A percentile compares a stretch with the other conserved stretches of the same genome.
Evolutionary conservation across 2,888 invertebrate species (phyloP).

Genomic region (Tiliacea aurago): DNA sequence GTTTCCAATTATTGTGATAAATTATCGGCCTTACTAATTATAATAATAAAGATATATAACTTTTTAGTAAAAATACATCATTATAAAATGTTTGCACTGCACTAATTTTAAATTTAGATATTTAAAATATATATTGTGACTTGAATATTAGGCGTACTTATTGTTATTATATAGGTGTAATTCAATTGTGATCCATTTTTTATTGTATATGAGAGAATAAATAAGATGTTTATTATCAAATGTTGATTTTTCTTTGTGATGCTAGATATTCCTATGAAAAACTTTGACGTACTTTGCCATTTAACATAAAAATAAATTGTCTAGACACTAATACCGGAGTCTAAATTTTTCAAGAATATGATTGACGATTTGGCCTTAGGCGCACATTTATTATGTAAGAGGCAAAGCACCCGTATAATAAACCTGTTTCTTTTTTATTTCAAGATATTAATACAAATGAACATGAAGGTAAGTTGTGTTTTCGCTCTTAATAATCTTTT

Average conservation of each 20-base stretch:
- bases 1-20: constrained; percentile 54
- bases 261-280: constrained; percentile 45
- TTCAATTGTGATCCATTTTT: constrained; percentile 72
- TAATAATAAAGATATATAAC: constrained; percentile 8
- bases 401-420: constrained; percentile 49
- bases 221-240: constrained; percentile 70
- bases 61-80: constrained; percentile 2
- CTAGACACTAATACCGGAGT: background rate
- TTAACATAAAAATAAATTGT: background rate
- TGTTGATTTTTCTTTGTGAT: constrained; percentile 58
- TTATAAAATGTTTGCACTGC: constrained; percentile 40
- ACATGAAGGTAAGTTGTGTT: constrained; percentile 74
- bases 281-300: constrained; percentile 32
- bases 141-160: constrained; percentile 57
- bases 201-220: constrained; percentile 74
- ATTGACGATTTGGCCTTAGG: background rate
- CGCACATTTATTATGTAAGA: background rate
- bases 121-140: constrained; percentile 58
- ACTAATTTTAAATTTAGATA: constrained; percentile 44
- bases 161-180: constrained; percentile 66
- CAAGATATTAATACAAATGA: constrained; percentile 34
- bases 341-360: background rate
- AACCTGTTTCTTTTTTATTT: constrained; percentile 24
- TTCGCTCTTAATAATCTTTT: constrained; percentile 68
- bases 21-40: constrained; percentile 47